These are phyloP conservation scores for Aethina tumida DNA, from an alignment of 1,140 invertebrate genomes.

Conservation along the genomic window DNA sequence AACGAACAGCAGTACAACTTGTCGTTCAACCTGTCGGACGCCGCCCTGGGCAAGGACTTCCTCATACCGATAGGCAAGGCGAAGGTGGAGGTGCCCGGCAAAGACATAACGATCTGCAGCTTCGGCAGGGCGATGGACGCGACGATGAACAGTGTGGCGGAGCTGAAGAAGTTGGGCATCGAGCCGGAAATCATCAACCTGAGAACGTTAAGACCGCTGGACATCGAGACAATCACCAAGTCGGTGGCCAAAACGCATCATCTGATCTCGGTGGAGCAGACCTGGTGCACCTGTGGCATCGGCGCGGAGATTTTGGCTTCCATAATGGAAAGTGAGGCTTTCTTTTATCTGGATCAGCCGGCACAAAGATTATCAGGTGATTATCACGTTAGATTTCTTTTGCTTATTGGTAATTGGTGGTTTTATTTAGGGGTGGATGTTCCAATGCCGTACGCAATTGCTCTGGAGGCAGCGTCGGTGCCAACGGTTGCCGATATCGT, in stretches of 20 bases:
- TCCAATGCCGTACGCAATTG: conserved; percentile 94
- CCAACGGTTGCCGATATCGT: conserved; percentile 63
- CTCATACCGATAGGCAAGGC: conserved; percentile 92
- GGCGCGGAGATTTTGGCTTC: conserved; percentile 91
- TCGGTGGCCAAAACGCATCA: conserved; percentile 95
- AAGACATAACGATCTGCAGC: conserved; percentile 87
- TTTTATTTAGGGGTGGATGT: conserved; percentile 88
- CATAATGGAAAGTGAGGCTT: conserved; percentile 89
- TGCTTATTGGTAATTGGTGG: too few relatives aligned
- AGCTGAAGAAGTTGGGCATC: conserved; percentile 74
- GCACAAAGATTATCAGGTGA: conserved; percentile 81
- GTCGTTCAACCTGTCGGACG: conserved; percentile 83
- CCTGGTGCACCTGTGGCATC: conserved; percentile 92
- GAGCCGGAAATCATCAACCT: conserved; percentile 97
- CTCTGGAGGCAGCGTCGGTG: conserved; percentile 70
- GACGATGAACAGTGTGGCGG: conserved; percentile 79
- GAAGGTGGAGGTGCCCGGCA: conserved; percentile 79
- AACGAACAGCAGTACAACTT: conserved; percentile 95
- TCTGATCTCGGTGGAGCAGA: conserved; percentile 88
- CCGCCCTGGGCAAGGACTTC: conserved; percentile 86
- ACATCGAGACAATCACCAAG: conserved; percentile 79
- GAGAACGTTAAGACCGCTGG: conserved; percentile 83
- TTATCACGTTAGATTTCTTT: too few relatives aligned
- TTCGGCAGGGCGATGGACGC: conserved; percentile 86
- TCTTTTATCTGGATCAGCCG: conserved; percentile 95